These are phyloP conservation scores for Hemiscyllium ocellatum DNA, from an alignment of 2,113 vertebrate genomes.

Conservation along the genomic window DNA sequence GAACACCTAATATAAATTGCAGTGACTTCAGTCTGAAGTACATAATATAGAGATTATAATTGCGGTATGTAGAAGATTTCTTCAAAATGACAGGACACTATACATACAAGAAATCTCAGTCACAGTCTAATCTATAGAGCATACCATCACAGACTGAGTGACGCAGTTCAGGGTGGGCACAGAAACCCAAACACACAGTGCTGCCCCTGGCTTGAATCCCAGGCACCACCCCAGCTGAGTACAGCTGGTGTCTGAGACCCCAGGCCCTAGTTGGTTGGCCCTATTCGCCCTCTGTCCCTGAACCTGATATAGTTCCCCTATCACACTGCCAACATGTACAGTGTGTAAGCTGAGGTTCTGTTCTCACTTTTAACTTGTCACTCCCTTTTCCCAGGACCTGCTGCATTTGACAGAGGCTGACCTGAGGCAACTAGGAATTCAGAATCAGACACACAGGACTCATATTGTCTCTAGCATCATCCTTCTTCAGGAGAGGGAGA, in stretches of 20 bases:
- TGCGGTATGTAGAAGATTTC: not conserved
- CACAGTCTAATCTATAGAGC: not conserved
- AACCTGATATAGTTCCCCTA: not conserved
- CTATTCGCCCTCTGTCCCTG: too few species aligned
- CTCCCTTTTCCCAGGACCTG: conserved; percentile 55
- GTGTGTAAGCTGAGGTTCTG: not conserved
- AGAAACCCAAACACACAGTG: too few species aligned
- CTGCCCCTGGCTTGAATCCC: too few species aligned
- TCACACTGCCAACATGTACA: not conserved
- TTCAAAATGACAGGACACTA: not conserved
- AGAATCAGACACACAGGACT: conserved; percentile 58
- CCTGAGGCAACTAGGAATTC: conserved; percentile 59
- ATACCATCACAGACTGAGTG: not conserved
- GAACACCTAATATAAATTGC: not conserved
- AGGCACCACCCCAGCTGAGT: too few species aligned
- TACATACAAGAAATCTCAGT: not conserved
- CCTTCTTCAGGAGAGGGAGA: conserved; percentile 59
- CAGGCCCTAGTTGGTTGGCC: too few species aligned
- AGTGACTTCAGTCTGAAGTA: not conserved
- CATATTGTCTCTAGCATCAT: conserved; percentile 62
- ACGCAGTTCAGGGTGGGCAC: not conserved
- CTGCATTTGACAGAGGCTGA: conserved; percentile 60
- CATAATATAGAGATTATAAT: not conserved
- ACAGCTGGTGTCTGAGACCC: too few species aligned
- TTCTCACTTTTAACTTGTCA: not conserved